A percentile compares a stretch with the other conserved stretches of the same genome.
Conservation (phyloP, 2,113 vertebrate species). For the Rhinolophus sinicus region DNA sequence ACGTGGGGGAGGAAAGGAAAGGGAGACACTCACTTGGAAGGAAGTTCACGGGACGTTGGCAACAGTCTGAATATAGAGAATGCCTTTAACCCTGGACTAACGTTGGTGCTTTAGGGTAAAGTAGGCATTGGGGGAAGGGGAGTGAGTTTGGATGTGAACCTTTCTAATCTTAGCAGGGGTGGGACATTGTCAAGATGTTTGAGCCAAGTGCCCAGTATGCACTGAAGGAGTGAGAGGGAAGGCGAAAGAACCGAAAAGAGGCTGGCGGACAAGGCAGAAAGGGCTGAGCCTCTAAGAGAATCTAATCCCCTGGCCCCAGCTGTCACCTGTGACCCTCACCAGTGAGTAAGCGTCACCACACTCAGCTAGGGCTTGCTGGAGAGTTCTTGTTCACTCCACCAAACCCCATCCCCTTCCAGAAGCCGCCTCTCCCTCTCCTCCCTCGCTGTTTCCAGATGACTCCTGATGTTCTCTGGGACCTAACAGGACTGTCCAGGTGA, state of each 20-base stretch:
- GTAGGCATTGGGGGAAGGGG: rapidly evolving
- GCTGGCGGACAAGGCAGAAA: background rate
- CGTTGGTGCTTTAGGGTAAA: background rate
- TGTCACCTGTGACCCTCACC: rapidly evolving
- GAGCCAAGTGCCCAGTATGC: background rate
- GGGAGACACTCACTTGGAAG: background rate
- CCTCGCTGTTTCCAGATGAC: background rate
- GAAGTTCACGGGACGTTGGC: background rate
- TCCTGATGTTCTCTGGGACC: background rate
- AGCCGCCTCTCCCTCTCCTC: background rate
- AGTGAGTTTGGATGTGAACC: background rate
- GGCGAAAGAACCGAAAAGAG: rapidly evolving
- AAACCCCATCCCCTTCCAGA: background rate
- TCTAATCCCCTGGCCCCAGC: background rate
- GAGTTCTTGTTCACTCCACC: background rate
- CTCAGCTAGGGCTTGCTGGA: background rate
- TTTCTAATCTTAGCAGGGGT: background rate
- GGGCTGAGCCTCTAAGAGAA: background rate
- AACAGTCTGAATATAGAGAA: background rate
- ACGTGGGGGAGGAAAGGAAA: background rate
- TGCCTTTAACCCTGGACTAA: background rate
- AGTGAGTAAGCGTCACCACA: rapidly evolving
- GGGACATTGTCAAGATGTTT: background rate
- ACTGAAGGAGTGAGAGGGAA: background rate
- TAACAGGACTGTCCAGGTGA: no score